Percentiles rank a stretch among this genome's conserved stretches.
Conservation (phyloP, 2,888 invertebrate genomes). For the Leptinotarsa peninsularis region DNA sequence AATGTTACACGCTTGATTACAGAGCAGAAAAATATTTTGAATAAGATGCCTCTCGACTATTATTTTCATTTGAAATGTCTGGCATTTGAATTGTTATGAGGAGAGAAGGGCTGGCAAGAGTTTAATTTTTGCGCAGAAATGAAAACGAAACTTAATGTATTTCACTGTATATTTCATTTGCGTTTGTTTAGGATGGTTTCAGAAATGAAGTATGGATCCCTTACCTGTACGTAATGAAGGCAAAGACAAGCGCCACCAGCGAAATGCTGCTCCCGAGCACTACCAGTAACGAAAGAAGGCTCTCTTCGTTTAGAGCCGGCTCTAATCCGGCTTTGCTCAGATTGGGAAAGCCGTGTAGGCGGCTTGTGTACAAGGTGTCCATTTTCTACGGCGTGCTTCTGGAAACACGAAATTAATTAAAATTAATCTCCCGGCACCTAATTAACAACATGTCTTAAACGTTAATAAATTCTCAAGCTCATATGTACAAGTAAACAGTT, state of each 20-base stretch:
- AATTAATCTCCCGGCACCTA: neutral
- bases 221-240: constrained; percentile 79
- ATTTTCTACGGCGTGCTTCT: constrained; percentile 51
- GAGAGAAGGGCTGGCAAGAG: no score
- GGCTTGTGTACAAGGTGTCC: constrained; percentile 68
- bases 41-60: no score
- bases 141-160: no score
- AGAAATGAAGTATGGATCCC: constrained; percentile 40
- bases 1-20: no score
- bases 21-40: no score
- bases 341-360: constrained; percentile 67
- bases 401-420: constrained; percentile 8
- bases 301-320: constrained; percentile 69
- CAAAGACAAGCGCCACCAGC: constrained; percentile 75
- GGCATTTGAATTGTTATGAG: no score
- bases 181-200: neutral
- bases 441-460: neutral
- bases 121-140: no score
- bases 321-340: constrained; percentile 58
- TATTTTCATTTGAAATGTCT: no score
- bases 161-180: neutral
- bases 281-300: constrained; percentile 74
- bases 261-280: constrained; percentile 76
- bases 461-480: neutral
- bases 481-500: no score